These are phyloP conservation scores for Pachycephala philippinensis DNA, from an alignment of 2,113 vertebrate genomes.

Conservation along the genomic window DNA sequence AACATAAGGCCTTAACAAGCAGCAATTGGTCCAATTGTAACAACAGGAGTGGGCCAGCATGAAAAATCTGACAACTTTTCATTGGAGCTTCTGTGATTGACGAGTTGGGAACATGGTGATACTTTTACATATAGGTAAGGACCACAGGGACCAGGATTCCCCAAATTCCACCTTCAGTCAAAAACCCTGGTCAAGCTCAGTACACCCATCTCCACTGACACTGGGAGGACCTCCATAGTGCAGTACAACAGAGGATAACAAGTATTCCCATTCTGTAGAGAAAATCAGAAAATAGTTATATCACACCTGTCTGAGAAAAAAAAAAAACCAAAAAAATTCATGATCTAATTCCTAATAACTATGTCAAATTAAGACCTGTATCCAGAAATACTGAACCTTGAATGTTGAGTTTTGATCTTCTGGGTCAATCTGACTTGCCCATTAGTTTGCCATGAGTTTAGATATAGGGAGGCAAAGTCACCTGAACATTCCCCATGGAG, in stretches of 20 bases:
- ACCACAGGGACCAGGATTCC: background rate
- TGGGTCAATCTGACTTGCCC: background rate
- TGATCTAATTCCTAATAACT: background rate
- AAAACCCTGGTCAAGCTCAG: background rate
- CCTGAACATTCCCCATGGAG: background rate
- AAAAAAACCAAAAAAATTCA: no score
- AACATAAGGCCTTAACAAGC: slow-evolving; percentile 3
- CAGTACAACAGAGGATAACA: background rate
- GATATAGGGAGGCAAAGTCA: background rate
- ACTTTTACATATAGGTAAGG: background rate
- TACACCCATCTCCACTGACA: background rate
- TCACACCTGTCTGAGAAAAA: background rate
- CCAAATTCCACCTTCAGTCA: background rate
- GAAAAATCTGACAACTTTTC: background rate
- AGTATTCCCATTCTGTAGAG: background rate
- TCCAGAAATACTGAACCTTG: background rate
- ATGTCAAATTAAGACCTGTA: background rate
- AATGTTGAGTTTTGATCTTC: background rate
- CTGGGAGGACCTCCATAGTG: background rate
- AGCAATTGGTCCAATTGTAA: background rate
- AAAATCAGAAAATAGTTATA: background rate
- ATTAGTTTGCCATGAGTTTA: background rate
- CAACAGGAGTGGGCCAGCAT: background rate
- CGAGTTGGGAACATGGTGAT: background rate
- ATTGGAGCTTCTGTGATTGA: background rate